Evolutionary conservation across 2,113 vertebrate species (phyloP).

Genomic region (Neopipo cinnamomea): DNA sequence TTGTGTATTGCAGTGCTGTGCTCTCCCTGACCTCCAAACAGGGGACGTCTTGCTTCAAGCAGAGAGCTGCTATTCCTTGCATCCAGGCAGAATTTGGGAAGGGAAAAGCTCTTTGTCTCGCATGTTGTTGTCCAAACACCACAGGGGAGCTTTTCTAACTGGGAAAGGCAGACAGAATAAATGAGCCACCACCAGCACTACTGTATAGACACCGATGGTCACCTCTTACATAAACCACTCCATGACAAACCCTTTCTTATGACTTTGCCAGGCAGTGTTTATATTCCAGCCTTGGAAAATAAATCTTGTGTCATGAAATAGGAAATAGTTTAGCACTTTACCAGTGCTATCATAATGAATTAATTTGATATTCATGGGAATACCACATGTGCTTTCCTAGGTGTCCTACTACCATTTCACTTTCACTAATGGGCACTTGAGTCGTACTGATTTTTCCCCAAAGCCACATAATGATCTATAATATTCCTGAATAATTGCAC

Average conservation of each 20-base stretch:
- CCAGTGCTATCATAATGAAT: conserved; percentile 25
- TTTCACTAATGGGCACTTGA: conserved; percentile 71
- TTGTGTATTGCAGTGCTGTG: background rate
- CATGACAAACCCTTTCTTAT: background rate
- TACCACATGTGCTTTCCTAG: conserved; percentile 49
- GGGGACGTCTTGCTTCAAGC: background rate
- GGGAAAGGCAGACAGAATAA: background rate
- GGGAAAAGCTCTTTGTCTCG: background rate
- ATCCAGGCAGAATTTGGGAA: background rate
- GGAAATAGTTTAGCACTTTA: conserved; percentile 48
- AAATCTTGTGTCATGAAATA: conserved; percentile 24
- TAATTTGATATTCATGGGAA: conserved; percentile 64
- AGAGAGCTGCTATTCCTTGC: background rate
- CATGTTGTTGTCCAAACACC: background rate
- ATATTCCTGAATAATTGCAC: conserved; percentile 68
- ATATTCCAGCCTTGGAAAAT: conserved; percentile 24
- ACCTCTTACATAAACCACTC: background rate
- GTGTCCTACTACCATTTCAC: conserved; percentile 60
- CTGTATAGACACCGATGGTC: background rate
- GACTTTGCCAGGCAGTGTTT: background rate
- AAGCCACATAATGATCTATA: conserved; percentile 69
- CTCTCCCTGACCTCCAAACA: background rate
- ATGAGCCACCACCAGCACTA: background rate
- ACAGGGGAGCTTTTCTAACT: background rate
- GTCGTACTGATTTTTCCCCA: conserved; percentile 68